phyloP scores from a whole-genome alignment of 2,113 vertebrate genomes.

The Lophotis ruficrista region DNA sequence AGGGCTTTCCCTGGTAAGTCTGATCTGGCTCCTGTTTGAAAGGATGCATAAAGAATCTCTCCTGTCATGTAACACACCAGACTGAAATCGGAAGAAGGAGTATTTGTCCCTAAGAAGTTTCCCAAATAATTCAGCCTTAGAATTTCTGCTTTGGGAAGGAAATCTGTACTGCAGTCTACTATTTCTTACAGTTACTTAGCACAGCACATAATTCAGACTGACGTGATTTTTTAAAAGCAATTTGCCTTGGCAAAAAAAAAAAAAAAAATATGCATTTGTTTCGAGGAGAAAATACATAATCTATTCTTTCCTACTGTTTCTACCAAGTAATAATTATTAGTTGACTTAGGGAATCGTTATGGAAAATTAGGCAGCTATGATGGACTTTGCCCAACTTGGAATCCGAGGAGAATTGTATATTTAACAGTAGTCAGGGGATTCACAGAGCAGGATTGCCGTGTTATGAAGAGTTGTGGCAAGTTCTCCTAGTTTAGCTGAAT shows the following conservation, averaged over 20 bases:
- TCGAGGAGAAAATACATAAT: neutral
- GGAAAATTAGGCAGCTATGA: neutral
- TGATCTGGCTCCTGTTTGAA: neutral
- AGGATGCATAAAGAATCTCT: neutral
- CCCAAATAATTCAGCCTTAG: neutral
- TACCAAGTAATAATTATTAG: neutral
- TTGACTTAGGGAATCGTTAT: neutral
- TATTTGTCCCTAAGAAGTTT: neutral
- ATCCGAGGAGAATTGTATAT: neutral
- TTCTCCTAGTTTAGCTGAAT: neutral
- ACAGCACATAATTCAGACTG: neutral
- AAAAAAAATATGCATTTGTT: neutral
- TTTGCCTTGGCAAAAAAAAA: neutral
- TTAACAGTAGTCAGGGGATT: neutral
- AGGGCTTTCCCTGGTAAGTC: neutral
- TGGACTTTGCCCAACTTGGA: neutral
- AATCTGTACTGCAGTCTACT: neutral
- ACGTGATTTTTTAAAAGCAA: neutral
- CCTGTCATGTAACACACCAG: neutral
- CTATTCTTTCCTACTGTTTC: neutral
- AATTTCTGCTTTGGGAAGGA: neutral
- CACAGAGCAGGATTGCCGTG: neutral
- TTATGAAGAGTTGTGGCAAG: neutral
- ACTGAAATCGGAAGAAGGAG: neutral
- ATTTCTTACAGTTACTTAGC: neutral